A percentile compares a stretch with the other conserved stretches of the same genome.
These are phyloP conservation scores for Coracias cyanogaster DNA, from an alignment of 2,797 vertebrate genomes.

Conservation along the genomic window DNA sequence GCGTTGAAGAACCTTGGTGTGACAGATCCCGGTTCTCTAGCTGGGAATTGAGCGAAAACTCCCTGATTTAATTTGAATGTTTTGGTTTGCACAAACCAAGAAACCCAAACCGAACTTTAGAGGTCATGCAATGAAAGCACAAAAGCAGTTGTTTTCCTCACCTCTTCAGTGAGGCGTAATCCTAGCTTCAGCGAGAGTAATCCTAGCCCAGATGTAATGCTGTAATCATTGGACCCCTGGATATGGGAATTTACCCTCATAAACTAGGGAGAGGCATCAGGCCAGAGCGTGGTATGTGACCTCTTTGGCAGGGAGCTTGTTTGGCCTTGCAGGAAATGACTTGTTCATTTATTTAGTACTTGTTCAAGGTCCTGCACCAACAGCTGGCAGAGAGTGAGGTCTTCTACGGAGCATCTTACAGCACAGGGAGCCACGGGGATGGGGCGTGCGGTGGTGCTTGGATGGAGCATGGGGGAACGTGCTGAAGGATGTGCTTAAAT, in stretches of 20 bases:
- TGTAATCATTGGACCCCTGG: slow-evolving; percentile 40
- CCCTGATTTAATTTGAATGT: not conserved
- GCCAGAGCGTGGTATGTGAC: slow-evolving; percentile 62
- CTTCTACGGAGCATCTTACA: not conserved
- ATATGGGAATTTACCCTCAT: slow-evolving; percentile 68
- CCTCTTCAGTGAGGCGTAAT: slow-evolving; percentile 27
- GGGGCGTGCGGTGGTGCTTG: fast-evolving
- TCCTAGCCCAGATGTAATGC: slow-evolving; percentile 44
- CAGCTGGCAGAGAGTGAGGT: not conserved
- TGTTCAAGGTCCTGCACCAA: slow-evolving; percentile 37
- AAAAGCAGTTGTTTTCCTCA: slow-evolving; percentile 47
- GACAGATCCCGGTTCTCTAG: not conserved
- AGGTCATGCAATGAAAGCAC: slow-evolving; percentile 45
- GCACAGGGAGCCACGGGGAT: not conserved
- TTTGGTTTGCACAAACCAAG: slow-evolving; percentile 13
- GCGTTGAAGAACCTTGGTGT: not conserved
- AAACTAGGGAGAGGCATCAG: slow-evolving; percentile 59
- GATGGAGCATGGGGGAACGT: fast-evolving
- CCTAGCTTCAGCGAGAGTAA: slow-evolving; percentile 17
- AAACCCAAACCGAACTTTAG: slow-evolving; percentile 37
- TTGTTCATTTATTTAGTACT: slow-evolving; percentile 45
- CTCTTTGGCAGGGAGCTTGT: slow-evolving; percentile 65
- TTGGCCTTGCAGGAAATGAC: slow-evolving; percentile 64
- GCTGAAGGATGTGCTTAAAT: not conserved
- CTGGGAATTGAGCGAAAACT: slow-evolving; percentile 2